Conservation (phyloP, 2,888 invertebrate species). For the Phengaris arion region DNA sequence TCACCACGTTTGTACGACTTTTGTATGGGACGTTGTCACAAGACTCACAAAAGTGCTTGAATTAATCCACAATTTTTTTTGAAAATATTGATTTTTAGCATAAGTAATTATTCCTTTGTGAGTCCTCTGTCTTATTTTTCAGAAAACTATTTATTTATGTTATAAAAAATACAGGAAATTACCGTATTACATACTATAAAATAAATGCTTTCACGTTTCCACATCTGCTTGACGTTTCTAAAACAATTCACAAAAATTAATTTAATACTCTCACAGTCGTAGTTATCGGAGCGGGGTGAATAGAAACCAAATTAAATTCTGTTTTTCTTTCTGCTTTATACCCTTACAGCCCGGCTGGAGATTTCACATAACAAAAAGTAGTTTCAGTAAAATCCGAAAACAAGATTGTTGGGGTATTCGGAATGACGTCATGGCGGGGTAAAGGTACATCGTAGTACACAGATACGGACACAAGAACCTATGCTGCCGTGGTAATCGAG, state of each 20-base stretch:
- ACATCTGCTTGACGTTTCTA: not conserved
- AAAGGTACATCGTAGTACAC: not conserved
- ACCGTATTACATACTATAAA: too few species aligned
- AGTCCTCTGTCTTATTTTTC: too few species aligned
- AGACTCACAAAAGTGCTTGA: too few species aligned
- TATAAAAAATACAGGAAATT: too few species aligned
- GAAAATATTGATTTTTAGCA: too few species aligned
- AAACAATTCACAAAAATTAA: not conserved
- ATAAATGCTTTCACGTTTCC: not conserved
- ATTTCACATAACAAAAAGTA: conserved; percentile 7
- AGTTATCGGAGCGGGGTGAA: not conserved
- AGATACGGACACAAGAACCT: too few species aligned
- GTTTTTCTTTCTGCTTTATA: conserved; percentile 1
- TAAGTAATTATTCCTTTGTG: too few species aligned
- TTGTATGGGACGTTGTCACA: too few species aligned
- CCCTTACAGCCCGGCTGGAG: not conserved
- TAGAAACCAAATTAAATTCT: conserved; percentile 20
- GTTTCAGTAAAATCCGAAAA: conserved; percentile 13
- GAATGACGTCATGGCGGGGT: not conserved
- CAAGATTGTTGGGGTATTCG: not conserved
- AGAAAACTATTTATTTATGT: too few species aligned
- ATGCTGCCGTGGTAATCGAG: too few species aligned
- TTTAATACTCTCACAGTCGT: not conserved
- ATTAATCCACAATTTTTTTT: too few species aligned
- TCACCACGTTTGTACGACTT: too few species aligned